phyloP scores from a whole-genome alignment of 53 echinoderm and acorn worm species.

The Hippasteria phrygiana region DNA sequence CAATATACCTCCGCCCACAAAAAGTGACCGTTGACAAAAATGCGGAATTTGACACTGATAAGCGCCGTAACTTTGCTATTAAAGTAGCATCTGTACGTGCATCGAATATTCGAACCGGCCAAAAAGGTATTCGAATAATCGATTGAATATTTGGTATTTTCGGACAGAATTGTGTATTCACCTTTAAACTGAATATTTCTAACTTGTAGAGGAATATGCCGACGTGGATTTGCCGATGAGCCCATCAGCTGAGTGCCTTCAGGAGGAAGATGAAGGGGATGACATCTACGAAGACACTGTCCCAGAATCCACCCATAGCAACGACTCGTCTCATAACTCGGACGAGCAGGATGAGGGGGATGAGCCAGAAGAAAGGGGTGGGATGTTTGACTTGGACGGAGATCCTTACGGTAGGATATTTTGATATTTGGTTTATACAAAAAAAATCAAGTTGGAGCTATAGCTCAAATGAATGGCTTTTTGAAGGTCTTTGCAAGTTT shows the following conservation, averaged over 20 bases:
- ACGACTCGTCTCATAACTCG: slow-evolving; percentile 75
- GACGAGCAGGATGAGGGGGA: slow-evolving; percentile 73
- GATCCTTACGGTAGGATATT: slow-evolving; percentile 70
- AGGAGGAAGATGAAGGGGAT: slow-evolving; percentile 65
- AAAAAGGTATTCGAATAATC: no score
- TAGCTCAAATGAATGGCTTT: no score
- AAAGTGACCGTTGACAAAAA: no score
- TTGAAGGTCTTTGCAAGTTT: no score
- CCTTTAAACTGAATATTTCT: background rate
- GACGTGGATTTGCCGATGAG: slow-evolving; percentile 75
- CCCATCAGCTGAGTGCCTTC: background rate
- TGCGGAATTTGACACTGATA: no score
- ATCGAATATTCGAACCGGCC: no score
- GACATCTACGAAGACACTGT: slow-evolving; percentile 85
- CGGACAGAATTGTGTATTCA: background rate
- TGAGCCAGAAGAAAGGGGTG: slow-evolving; percentile 59
- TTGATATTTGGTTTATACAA: background rate
- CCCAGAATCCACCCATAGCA: slow-evolving; percentile 75
- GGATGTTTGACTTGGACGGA: slow-evolving; percentile 57
- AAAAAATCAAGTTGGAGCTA: background rate
- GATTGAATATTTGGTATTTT: background rate
- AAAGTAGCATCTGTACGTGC: no score
- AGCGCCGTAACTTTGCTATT: no score
- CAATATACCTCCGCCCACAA: no score
- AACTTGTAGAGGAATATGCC: slow-evolving; percentile 79